phyloP scores from a whole-genome alignment of 2,797 vertebrate species.

The Tachyglossus aculeatus region DNA sequence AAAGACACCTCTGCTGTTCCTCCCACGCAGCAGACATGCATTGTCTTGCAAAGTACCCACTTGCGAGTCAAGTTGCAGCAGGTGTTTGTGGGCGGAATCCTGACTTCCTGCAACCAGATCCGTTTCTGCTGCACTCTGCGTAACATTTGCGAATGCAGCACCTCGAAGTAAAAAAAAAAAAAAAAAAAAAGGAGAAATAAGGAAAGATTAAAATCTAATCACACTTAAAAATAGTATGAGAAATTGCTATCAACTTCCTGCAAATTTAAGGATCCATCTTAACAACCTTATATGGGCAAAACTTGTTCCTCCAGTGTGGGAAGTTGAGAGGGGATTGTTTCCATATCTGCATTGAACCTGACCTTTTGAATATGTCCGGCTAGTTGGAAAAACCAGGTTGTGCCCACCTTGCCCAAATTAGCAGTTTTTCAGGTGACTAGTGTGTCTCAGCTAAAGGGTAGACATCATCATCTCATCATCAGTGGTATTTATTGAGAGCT shows the following conservation, averaged over 20 bases:
- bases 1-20: background rate
- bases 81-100: slow-evolving; percentile 30
- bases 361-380: too few species aligned
- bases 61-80: slow-evolving; percentile 18
- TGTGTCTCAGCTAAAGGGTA: too few species aligned
- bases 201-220: slow-evolving; percentile 46
- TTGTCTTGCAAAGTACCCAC: background rate
- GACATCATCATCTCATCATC: too few species aligned
- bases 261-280: slow-evolving; percentile 26
- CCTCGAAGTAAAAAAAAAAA: slow-evolving; percentile 44
- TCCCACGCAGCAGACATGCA: background rate
- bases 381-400: too few species aligned
- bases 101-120: slow-evolving; percentile 46
- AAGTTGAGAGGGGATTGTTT: too few species aligned
- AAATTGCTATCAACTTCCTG: slow-evolving; percentile 32
- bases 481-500: too few species aligned
- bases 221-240: slow-evolving; percentile 45
- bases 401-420: too few species aligned
- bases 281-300: slow-evolving; percentile 36
- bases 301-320: background rate
- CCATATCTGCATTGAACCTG: too few species aligned
- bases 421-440: too few species aligned
- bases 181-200: slow-evolving; percentile 45
- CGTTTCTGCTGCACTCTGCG: slow-evolving; percentile 28
- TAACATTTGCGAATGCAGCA: slow-evolving; percentile 28